Evolutionary conservation across 2,888 invertebrate species (phyloP).

Genomic region (Chirona hameri): DNA sequence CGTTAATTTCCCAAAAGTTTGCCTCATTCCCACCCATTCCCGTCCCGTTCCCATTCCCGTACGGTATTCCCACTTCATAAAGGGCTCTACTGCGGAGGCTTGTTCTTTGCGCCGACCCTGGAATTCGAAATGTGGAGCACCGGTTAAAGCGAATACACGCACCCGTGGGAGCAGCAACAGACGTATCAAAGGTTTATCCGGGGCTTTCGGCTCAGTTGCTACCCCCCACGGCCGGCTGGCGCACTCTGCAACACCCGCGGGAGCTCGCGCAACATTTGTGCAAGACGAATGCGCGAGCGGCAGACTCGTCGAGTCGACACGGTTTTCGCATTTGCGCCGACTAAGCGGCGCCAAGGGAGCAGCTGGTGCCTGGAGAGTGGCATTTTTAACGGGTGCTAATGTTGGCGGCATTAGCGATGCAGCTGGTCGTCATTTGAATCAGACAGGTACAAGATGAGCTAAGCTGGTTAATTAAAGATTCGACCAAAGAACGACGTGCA

Average conservation of each 20-base stretch:
- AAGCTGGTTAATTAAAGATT: too few relatives aligned
- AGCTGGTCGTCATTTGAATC: neutral
- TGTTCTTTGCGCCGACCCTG: too few relatives aligned
- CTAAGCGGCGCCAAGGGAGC: neutral
- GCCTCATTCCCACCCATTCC: too few relatives aligned
- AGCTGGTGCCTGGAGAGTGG: neutral
- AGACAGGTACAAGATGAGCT: neutral
- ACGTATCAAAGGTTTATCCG: neutral
- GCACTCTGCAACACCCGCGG: neutral
- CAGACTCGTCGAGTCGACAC: neutral
- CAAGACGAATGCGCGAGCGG: neutral
- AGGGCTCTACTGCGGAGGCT: too few relatives aligned
- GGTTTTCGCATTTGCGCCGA: neutral
- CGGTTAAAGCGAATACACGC: too few relatives aligned
- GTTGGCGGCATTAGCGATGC: neutral
- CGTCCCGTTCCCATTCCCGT: too few relatives aligned
- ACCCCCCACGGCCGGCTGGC: neutral
- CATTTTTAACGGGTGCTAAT: neutral
- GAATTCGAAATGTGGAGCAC: too few relatives aligned
- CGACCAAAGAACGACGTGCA: too few relatives aligned
- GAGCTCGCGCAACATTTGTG: constrained; percentile 4
- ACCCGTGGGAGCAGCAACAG: neutral
- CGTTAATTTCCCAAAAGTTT: too few relatives aligned
- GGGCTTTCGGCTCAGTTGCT: neutral
- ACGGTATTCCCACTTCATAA: too few relatives aligned